Conservation (phyloP, 2,797 vertebrate genomes). For the Leptatherina wallacei region DNA sequence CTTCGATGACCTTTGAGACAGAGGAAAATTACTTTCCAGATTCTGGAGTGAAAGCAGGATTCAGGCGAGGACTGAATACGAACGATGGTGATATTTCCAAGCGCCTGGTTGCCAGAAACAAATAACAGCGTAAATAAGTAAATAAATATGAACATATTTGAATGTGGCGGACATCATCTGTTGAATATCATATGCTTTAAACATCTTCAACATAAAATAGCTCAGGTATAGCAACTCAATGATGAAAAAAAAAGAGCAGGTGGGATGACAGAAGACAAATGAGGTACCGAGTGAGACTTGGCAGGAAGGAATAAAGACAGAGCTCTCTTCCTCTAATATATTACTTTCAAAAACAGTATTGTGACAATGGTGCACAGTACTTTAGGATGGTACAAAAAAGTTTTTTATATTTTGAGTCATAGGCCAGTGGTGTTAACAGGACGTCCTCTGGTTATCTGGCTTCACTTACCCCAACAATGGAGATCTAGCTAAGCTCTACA, state of each 20-base stretch:
- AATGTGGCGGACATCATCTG: not conserved
- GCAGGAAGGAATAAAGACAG: slow-evolving; percentile 19
- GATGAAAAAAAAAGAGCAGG: slow-evolving; percentile 9
- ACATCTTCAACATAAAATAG: not conserved
- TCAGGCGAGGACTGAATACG: not conserved
- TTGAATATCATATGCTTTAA: slow-evolving; percentile 1
- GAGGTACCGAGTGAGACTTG: slow-evolving; percentile 22
- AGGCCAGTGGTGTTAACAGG: not conserved
- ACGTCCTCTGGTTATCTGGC: not conserved
- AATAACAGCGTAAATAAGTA: not conserved
- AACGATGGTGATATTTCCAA: not conserved
- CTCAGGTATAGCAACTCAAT: not conserved
- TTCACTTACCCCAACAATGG: not conserved
- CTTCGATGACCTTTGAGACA: slow-evolving; percentile 62
- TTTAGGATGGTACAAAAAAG: no score
- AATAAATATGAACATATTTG: slow-evolving; percentile 6
- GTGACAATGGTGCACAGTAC: no score
- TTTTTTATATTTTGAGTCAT: no score
- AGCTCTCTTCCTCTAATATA: not conserved
- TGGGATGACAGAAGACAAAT: slow-evolving; percentile 23
- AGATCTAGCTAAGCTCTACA: not conserved
- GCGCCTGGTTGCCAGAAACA: slow-evolving; percentile 13
- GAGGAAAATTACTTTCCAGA: slow-evolving; percentile 44
- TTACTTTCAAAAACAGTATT: no score
- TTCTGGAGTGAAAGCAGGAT: slow-evolving; percentile 18